Percentiles rank a stretch among this genome's conserved stretches.
phyloP scores from a whole-genome alignment of 2,797 vertebrate species.

The Chelon labrosus region DNA sequence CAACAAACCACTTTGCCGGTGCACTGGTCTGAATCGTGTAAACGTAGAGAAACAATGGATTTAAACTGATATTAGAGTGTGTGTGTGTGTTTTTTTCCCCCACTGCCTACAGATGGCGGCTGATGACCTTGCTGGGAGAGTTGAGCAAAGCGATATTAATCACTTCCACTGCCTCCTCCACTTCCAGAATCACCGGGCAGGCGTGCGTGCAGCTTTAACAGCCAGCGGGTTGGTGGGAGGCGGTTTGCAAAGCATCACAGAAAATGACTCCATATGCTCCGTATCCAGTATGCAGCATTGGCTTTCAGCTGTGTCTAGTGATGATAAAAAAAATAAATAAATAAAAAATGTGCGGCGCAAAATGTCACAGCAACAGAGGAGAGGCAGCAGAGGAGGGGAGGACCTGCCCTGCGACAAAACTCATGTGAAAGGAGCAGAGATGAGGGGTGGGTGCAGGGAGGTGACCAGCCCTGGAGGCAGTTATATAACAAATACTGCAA shows the following conservation, averaged over 20 bases:
- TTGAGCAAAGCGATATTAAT: conserved; percentile 69
- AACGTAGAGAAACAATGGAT: conserved; percentile 50
- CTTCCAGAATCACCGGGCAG: conserved; percentile 46
- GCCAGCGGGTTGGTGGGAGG: conserved; percentile 39
- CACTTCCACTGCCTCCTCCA: conserved; percentile 51
- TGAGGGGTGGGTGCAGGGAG: conserved; percentile 12
- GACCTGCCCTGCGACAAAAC: conserved; percentile 53
- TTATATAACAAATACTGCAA: conserved; percentile 68
- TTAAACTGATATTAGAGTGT: conserved; percentile 55
- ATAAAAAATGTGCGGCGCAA: conserved; percentile 34
- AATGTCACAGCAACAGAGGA: conserved; percentile 23
- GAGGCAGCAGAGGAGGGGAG: conserved; percentile 31
- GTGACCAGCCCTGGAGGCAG: conserved; percentile 36
- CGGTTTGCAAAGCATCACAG: conserved; percentile 36
- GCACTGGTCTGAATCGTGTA: conserved; percentile 49
- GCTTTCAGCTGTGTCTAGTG: conserved; percentile 52
- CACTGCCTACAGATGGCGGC: conserved; percentile 62
- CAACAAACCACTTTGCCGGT: conserved; percentile 37
- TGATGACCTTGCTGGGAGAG: conserved; percentile 69
- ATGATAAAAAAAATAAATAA: conserved; percentile 11
- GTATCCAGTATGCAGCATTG: conserved; percentile 50
- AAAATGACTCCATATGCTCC: conserved; percentile 64
- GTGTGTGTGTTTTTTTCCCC: neutral
- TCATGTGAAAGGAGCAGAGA: conserved; percentile 38
- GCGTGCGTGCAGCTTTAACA: conserved; percentile 58